Evolutionary conservation across 2,113 vertebrate species (phyloP).

Genomic region (Cyprinodon variegatus): DNA sequence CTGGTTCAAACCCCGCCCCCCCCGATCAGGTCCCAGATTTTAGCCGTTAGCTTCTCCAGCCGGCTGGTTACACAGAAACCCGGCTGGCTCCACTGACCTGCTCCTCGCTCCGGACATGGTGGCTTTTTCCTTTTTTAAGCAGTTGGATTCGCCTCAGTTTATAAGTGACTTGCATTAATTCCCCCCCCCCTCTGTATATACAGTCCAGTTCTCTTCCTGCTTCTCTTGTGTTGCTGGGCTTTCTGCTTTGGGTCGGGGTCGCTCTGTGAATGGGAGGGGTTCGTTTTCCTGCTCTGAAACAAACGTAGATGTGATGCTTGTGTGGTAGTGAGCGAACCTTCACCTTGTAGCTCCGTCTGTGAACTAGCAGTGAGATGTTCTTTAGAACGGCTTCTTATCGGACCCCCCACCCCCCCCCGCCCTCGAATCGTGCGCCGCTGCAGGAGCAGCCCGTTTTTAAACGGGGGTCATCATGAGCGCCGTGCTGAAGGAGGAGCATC

Average conservation of each 20-base stretch:
- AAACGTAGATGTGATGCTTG: constrained; percentile 56
- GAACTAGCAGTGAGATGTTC: constrained; percentile 54
- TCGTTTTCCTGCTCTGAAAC: constrained; percentile 55
- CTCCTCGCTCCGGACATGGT: constrained; percentile 1
- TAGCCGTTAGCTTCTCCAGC: neutral
- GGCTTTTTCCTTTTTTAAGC: constrained; percentile 48
- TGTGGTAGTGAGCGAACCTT: constrained; percentile 55
- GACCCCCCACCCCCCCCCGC: constrained; percentile 16
- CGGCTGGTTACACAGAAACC: neutral
- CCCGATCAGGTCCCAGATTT: neutral
- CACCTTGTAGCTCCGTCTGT: constrained; percentile 57
- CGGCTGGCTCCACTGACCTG: neutral
- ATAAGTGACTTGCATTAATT: constrained; percentile 50
- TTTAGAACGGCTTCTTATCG: constrained; percentile 40
- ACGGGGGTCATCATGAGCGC: constrained; percentile 1
- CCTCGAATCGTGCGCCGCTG: constrained; percentile 3
- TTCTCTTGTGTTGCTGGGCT: constrained; percentile 57
- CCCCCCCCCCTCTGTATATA: constrained; percentile 11
- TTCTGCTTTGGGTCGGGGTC: constrained; percentile 24
- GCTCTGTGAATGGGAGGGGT: constrained; percentile 47
- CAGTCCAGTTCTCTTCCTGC: constrained; percentile 30
- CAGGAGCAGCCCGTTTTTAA: constrained; percentile 13
- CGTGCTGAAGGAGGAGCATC: constrained; percentile 25
- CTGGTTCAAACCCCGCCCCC: neutral
- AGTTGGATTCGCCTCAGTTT: constrained; percentile 66